Percentiles rank a stretch among this genome's conserved stretches.
Conservation (phyloP, 2,888 invertebrate genomes). For the Xestia c-nigrum region DNA sequence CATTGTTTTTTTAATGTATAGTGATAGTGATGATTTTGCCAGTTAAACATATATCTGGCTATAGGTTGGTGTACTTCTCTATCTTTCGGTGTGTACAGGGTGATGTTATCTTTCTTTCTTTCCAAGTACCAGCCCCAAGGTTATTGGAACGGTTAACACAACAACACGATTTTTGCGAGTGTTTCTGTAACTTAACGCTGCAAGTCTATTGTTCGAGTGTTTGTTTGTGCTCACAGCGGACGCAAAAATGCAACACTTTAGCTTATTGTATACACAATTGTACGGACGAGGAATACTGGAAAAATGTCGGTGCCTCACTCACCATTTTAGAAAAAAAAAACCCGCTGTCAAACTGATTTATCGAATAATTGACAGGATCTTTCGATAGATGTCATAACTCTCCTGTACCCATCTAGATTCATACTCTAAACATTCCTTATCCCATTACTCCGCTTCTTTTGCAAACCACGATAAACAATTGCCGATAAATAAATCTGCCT, state of each 20-base stretch:
- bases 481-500: too few relatives aligned
- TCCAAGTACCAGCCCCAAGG: constrained; percentile 8
- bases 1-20: too few relatives aligned
- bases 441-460: too few relatives aligned
- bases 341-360: neutral
- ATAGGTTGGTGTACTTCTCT: neutral
- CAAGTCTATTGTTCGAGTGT: constrained; percentile 42
- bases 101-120: neutral
- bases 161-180: constrained; percentile 22
- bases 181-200: constrained; percentile 28
- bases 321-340: neutral
- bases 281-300: constrained; percentile 30
- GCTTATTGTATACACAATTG: constrained; percentile 27
- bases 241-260: constrained; percentile 29
- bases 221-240: constrained; percentile 46
- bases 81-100: neutral
- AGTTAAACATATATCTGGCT: too few relatives aligned
- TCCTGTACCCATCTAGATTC: too few relatives aligned
- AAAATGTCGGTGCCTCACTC: constrained; percentile 37
- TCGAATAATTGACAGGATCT: neutral
- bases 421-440: too few relatives aligned
- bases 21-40: too few relatives aligned
- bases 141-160: constrained; percentile 37
- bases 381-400: neutral
- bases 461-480: too few relatives aligned